These are phyloP conservation scores for Argyresthia albistria DNA, from an alignment of 2,888 invertebrate genomes.

Conservation along the genomic window DNA sequence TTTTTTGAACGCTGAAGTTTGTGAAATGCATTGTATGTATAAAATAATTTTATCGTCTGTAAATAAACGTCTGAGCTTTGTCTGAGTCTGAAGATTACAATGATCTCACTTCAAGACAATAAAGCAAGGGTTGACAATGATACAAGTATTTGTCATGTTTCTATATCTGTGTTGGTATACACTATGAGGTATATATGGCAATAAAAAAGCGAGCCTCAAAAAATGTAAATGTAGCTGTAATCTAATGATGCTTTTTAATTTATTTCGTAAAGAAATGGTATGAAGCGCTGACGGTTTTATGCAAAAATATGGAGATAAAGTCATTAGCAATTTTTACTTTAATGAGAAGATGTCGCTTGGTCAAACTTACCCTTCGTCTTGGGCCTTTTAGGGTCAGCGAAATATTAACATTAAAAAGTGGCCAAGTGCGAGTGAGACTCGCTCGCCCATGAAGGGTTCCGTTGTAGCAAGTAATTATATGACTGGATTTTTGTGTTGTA, in stretches of 20 bases:
- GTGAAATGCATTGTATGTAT: too few relatives aligned
- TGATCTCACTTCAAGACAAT: slow-evolving; percentile 17
- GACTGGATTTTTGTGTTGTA: too few relatives aligned
- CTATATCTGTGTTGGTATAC: slow-evolving; percentile 13
- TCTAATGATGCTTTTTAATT: slow-evolving; percentile 31
- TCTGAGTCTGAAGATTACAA: background rate
- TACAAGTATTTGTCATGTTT: slow-evolving; percentile 40
- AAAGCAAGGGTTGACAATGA: slow-evolving; percentile 19
- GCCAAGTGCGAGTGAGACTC: too few relatives aligned
- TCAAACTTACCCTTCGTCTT: slow-evolving; percentile 26
- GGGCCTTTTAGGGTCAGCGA: slow-evolving; percentile 44
- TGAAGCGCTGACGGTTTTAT: slow-evolving; percentile 56
- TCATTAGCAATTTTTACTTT: slow-evolving; percentile 64
- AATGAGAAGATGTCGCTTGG: slow-evolving; percentile 51
- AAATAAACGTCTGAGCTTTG: too few relatives aligned
- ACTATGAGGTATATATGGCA: slow-evolving; percentile 44
- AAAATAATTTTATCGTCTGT: too few relatives aligned
- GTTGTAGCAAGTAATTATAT: too few relatives aligned
- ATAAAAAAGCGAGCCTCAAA: slow-evolving; percentile 43
- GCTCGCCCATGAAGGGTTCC: too few relatives aligned
- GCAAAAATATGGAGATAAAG: slow-evolving; percentile 66
- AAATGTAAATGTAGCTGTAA: slow-evolving; percentile 52
- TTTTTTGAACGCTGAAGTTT: too few relatives aligned
- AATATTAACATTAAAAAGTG: slow-evolving; percentile 27
- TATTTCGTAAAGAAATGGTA: slow-evolving; percentile 32